Percentiles rank a stretch among this genome's conserved stretches.
These are phyloP conservation scores for Mystacides longicornis DNA, from an alignment of 2,888 invertebrate genomes.

Conservation along the genomic window DNA sequence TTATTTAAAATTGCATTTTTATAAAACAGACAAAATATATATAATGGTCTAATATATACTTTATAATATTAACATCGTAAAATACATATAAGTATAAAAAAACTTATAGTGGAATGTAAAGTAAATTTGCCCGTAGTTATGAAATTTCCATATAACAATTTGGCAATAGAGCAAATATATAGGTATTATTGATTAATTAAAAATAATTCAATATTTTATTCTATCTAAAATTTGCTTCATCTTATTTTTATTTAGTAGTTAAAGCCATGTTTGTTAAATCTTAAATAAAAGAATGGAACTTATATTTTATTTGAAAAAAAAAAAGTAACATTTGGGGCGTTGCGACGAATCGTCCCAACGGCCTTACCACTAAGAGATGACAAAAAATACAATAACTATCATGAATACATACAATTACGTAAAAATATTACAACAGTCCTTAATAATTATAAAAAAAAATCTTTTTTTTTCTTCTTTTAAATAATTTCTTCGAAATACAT, in stretches of 20 bases:
- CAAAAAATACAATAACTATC: too few species aligned
- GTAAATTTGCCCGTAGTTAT: conserved; percentile 35
- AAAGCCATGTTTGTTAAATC: conserved; percentile 30
- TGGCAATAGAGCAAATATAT: conserved; percentile 37
- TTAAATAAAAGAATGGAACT: conserved; percentile 24
- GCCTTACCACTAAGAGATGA: too few species aligned
- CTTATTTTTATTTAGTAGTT: conserved; percentile 29
- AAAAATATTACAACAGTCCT: conserved; percentile 15
- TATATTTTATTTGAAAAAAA: too few species aligned
- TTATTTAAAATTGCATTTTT: conserved; percentile 26
- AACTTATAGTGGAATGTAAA: conserved; percentile 43
- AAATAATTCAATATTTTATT: conserved; percentile 24
- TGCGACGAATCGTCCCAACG: too few species aligned
- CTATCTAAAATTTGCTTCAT: conserved; percentile 26
- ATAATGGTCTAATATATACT: too few species aligned
- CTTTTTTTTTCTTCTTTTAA: too few species aligned
- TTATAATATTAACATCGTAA: too few species aligned
- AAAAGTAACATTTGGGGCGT: too few species aligned
- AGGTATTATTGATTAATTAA: too few species aligned
- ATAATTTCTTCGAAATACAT: conserved; percentile 21
- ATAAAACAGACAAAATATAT: conserved; percentile 25
- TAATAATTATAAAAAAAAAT: conserved; percentile 10
- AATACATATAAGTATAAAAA: too few species aligned
- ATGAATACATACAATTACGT: too few species aligned
- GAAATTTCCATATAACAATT: too few species aligned